phyloP scores from a whole-genome alignment of 2,888 invertebrate genomes.

The Crossocerus cetratus region DNA sequence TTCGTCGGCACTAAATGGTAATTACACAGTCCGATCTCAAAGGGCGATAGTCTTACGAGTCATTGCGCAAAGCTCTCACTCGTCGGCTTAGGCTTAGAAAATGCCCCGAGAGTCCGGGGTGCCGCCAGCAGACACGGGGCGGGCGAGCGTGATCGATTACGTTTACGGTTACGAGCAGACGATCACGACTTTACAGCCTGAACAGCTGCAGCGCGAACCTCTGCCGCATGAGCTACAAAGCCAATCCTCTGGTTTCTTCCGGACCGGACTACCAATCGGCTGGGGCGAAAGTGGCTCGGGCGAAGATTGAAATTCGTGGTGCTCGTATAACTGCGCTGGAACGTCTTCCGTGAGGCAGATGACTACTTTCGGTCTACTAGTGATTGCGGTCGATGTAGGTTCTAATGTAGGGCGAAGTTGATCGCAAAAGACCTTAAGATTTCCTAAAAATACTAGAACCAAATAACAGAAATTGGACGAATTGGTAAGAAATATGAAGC shows the following conservation, averaged over 20 bases:
- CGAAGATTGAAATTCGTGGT: slow-evolving; percentile 42
- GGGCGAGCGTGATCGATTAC: slow-evolving; percentile 29
- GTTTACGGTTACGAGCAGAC: slow-evolving; percentile 29
- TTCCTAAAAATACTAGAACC: too few species aligned
- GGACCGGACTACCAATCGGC: slow-evolving; percentile 20
- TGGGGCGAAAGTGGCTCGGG: slow-evolving; percentile 19
- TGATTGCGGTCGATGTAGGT: too few species aligned
- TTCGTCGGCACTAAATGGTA: slow-evolving; percentile 16
- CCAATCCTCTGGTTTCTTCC: slow-evolving; percentile 5
- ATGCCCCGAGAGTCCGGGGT: not conserved
- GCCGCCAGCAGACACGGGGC: not conserved
- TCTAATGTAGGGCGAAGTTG: too few species aligned
- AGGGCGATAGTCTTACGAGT: not conserved
- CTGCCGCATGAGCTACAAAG: not conserved
- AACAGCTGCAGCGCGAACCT: slow-evolving; percentile 29
- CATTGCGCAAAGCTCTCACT: not conserved
- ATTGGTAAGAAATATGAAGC: too few species aligned
- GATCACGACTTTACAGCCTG: slow-evolving; percentile 38
- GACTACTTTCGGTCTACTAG: too few species aligned
- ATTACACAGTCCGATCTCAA: slow-evolving; percentile 18
- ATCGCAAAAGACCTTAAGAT: too few species aligned
- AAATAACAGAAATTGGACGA: too few species aligned
- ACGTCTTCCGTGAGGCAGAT: too few species aligned
- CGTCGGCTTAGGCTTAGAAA: not conserved
- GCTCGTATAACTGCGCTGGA: slow-evolving; percentile 24